These are phyloP conservation scores for Scaptomyza hsui DNA, from an alignment of 1,140 invertebrate species.

Conservation along the genomic window DNA sequence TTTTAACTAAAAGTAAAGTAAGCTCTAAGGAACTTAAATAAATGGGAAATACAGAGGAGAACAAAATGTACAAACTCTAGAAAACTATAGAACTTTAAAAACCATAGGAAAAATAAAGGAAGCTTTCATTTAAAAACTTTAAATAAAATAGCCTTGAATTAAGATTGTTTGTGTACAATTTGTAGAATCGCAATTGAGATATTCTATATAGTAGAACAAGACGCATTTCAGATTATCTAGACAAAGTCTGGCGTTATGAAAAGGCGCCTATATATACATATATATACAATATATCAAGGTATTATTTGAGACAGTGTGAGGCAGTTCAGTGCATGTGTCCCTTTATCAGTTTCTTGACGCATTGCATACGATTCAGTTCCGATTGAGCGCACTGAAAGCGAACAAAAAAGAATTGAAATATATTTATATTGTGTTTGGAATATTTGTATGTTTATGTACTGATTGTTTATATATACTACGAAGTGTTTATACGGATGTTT, in stretches of 20 bases:
- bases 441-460: not conserved
- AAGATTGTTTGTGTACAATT: not conserved
- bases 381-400: not conserved
- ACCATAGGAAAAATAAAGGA: too few relatives aligned
- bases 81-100: too few relatives aligned
- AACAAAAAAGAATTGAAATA: too few relatives aligned
- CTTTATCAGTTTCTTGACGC: slow-evolving; percentile 16
- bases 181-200: not conserved
- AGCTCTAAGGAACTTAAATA: too few relatives aligned
- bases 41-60: too few relatives aligned
- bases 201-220: not conserved
- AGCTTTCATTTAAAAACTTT: too few relatives aligned
- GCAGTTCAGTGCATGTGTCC: not conserved
- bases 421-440: not conserved
- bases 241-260: not conserved
- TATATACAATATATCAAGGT: not conserved
- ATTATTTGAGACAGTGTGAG: not conserved
- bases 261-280: not conserved
- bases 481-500: slow-evolving; percentile 18
- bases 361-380: slow-evolving; percentile 18
- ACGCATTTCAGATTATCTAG: not conserved
- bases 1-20: too few relatives aligned
- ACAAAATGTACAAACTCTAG: too few relatives aligned
- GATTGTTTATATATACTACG: not conserved
- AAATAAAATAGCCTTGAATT: not conserved